These are phyloP conservation scores for Eupithecia abbreviata DNA, from an alignment of 2,888 invertebrate genomes.

Conservation along the genomic window DNA sequence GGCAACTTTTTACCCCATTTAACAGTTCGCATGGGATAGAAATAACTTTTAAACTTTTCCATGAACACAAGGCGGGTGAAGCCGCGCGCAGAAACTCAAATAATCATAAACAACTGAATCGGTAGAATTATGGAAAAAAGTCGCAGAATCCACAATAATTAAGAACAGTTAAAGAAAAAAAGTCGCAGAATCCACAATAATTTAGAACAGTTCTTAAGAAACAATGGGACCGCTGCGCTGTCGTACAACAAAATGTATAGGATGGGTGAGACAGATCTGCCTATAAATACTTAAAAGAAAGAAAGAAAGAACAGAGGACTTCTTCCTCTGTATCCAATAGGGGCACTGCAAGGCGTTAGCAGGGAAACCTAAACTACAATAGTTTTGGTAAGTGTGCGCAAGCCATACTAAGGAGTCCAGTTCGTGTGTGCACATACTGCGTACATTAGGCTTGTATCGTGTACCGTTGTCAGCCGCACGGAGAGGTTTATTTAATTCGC, in stretches of 20 bases:
- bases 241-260: neutral
- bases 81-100: no score
- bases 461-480: constrained; percentile 27
- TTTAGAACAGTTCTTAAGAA: neutral
- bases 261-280: no score
- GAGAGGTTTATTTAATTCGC: constrained; percentile 25
- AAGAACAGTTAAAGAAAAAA: neutral
- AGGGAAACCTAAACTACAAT: neutral
- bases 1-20: no score
- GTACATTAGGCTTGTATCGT: neutral
- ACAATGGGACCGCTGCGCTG: neutral
- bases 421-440: neutral
- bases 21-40: no score
- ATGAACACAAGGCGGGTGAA: no score
- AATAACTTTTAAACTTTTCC: no score
- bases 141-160: neutral
- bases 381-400: neutral
- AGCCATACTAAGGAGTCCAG: neutral
- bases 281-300: no score
- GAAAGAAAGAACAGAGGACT: no score
- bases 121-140: neutral
- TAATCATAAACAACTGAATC: neutral
- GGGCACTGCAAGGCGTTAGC: neutral
- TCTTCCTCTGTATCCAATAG: no score
- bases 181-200: neutral